Evolutionary conservation across 2,888 invertebrate species (phyloP).

Genomic region (Andricus curvator): DNA sequence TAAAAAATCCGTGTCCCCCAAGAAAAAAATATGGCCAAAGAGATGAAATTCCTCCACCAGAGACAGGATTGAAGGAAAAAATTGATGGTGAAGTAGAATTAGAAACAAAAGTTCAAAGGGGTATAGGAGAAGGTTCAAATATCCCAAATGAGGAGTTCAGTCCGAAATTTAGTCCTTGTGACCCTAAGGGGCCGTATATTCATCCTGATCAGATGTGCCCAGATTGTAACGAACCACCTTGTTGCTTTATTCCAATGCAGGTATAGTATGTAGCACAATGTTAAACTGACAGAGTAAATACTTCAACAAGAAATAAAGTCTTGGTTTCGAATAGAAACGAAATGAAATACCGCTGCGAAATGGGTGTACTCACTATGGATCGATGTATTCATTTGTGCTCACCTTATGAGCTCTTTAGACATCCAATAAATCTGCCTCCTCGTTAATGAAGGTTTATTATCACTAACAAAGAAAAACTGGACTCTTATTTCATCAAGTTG

Average conservation of each 20-base stretch:
- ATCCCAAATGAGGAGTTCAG: background rate
- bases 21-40: slow-evolving; percentile 1
- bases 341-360: no score
- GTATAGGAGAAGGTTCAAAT: background rate
- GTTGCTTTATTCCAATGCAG: slow-evolving; percentile 26
- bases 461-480: no score
- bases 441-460: no score
- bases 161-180: background rate
- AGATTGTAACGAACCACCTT: background rate
- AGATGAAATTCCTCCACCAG: background rate
- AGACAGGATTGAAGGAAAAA: background rate
- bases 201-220: background rate
- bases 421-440: no score
- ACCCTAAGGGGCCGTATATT: background rate
- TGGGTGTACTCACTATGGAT: no score
- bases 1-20: slow-evolving; percentile 7
- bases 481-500: no score
- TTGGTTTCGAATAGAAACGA: no score
- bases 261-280: background rate
- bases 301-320: no score
- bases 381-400: no score
- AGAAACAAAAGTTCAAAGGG: background rate
- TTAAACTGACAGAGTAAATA: no score
- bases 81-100: background rate
- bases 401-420: no score